Conservation (phyloP, 2,888 invertebrate species). For the Trichopoda pennipes region DNA sequence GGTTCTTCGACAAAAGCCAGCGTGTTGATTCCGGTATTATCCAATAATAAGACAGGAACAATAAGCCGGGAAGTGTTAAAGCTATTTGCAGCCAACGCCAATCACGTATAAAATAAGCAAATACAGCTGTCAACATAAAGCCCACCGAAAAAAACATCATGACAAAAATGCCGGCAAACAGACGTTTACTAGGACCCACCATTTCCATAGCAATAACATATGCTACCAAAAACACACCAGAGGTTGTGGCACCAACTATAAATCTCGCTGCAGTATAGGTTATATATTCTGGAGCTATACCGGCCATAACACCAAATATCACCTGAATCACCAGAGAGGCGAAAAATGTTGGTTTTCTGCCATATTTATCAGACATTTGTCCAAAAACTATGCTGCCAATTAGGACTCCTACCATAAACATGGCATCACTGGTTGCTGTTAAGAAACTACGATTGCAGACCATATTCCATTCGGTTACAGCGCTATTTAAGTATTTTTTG, state of each 20-base stretch:
- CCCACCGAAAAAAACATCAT: constrained; percentile 89
- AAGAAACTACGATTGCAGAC: constrained; percentile 85
- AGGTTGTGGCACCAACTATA: constrained; percentile 87
- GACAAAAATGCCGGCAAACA: constrained; percentile 86
- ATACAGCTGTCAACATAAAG: constrained; percentile 85
- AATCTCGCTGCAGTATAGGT: constrained; percentile 85
- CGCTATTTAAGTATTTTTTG: constrained; percentile 84
- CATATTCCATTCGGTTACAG: constrained; percentile 86
- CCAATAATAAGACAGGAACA: constrained; percentile 88
- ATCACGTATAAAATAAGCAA: constrained; percentile 85
- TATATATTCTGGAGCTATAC: constrained; percentile 86
- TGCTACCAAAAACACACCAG: constrained; percentile 89
- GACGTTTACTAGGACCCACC: constrained; percentile 86
- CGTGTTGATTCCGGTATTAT: constrained; percentile 88
- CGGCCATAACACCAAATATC: constrained; percentile 85
- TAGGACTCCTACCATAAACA: constrained; percentile 86
- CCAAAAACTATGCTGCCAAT: constrained; percentile 88
- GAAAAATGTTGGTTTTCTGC: constrained; percentile 87
- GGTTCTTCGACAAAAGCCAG: constrained; percentile 86
- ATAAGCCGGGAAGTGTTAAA: constrained; percentile 85
- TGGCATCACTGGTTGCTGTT: constrained; percentile 85
- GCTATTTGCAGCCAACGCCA: constrained; percentile 88
- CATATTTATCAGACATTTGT: constrained; percentile 87
- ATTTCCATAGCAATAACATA: constrained; percentile 90
- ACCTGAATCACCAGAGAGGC: constrained; percentile 87